phyloP scores from a whole-genome alignment of 2,888 invertebrate species.

The Cephus spinipes region DNA sequence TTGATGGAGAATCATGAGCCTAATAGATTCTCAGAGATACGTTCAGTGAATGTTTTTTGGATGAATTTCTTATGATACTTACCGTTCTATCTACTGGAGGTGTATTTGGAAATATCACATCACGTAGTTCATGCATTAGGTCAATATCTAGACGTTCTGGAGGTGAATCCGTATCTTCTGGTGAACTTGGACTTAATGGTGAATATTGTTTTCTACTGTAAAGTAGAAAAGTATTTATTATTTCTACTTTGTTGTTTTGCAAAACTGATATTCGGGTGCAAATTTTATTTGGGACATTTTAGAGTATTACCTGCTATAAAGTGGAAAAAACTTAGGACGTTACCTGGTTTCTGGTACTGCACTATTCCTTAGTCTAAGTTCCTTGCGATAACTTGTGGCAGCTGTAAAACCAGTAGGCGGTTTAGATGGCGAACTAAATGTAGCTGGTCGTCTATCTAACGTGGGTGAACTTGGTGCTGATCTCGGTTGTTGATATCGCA shows the following conservation, averaged over 20 bases:
- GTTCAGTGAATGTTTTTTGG: not conserved
- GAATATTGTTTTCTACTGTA: slow-evolving; percentile 65
- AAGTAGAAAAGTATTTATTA: slow-evolving; percentile 4
- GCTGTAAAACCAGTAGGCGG: slow-evolving; percentile 60
- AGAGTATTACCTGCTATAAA: no score
- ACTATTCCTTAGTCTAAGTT: slow-evolving; percentile 58
- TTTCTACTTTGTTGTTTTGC: not conserved
- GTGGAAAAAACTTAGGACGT: not conserved
- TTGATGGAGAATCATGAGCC: not conserved
- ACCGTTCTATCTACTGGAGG: slow-evolving; percentile 76
- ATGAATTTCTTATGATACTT: slow-evolving; percentile 58
- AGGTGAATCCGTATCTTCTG: slow-evolving; percentile 67
- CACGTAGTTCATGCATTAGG: slow-evolving; percentile 76
- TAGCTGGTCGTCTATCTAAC: slow-evolving; percentile 68
- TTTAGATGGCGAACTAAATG: slow-evolving; percentile 62
- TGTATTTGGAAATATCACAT: slow-evolving; percentile 71
- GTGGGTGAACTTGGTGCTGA: slow-evolving; percentile 79
- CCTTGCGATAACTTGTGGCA: slow-evolving; percentile 62
- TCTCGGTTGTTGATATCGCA: slow-evolving; percentile 67
- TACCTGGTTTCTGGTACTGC: slow-evolving; percentile 59
- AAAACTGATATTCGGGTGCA: not conserved
- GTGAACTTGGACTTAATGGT: slow-evolving; percentile 69
- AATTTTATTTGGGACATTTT: no score
- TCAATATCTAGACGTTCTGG: slow-evolving; percentile 69
- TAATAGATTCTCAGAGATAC: not conserved